These are phyloP conservation scores for Tonatia bakeri DNA, from an alignment of 2,113 vertebrate species.

Conservation along the genomic window DNA sequence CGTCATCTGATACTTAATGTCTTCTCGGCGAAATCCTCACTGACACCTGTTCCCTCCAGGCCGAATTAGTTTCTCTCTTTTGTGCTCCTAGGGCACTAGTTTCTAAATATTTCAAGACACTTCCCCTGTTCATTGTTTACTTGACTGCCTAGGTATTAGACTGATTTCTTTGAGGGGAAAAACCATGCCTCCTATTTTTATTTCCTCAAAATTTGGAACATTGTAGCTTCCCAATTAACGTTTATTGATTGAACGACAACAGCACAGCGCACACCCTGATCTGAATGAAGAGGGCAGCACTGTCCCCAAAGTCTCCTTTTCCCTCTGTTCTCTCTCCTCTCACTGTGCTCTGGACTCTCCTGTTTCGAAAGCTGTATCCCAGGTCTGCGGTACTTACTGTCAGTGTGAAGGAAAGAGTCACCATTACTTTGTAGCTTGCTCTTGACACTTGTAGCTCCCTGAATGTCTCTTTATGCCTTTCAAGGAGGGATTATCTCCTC, in stretches of 20 bases:
- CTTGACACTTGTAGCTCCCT: conserved; percentile 38
- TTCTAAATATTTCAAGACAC: not conserved
- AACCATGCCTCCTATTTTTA: not conserved
- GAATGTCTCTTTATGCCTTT: conserved; percentile 56
- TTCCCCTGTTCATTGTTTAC: not conserved
- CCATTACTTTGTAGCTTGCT: conserved; percentile 18
- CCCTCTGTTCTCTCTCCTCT: not conserved
- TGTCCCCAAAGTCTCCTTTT: not conserved
- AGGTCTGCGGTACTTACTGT: not conserved
- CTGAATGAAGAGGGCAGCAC: not conserved
- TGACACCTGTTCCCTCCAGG: not conserved
- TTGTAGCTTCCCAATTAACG: not conserved
- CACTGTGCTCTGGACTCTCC: not conserved
- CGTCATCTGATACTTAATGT: not conserved
- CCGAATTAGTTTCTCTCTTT: not conserved
- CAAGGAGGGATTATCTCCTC: conserved; percentile 52
- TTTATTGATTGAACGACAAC: not conserved
- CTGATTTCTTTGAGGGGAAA: not conserved
- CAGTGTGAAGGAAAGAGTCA: not conserved
- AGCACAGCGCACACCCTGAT: not conserved
- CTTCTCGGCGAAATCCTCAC: not conserved
- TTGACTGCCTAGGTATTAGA: not conserved
- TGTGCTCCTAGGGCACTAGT: not conserved
- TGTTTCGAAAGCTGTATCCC: conserved; percentile 41
- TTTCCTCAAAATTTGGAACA: conserved; percentile 14